Conservation (phyloP, 2,797 vertebrate species). For the Lagocephalus sceleratus region DNA sequence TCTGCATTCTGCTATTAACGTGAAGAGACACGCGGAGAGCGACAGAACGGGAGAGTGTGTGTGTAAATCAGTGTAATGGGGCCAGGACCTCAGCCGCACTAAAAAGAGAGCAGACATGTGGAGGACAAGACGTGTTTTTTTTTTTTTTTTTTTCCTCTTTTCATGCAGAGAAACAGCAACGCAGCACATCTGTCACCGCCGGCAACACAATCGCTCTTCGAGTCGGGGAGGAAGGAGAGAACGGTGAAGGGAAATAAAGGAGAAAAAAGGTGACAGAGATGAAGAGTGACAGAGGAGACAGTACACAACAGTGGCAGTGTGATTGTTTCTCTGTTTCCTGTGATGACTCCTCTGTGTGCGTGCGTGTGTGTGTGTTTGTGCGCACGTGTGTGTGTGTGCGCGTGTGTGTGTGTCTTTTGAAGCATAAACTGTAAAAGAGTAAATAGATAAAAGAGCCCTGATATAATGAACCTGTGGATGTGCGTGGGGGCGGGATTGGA, state of each 20-base stretch:
- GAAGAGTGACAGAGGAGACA: slow-evolving; percentile 26
- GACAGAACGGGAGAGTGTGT: slow-evolving; percentile 74
- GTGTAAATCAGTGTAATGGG: slow-evolving; percentile 99
- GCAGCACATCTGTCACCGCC: slow-evolving; percentile 95
- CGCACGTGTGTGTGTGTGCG: too few relatives aligned
- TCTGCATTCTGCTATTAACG: slow-evolving; percentile 76
- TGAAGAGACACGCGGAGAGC: slow-evolving; percentile 62
- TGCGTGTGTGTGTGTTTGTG: too few relatives aligned
- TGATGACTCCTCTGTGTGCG: not conserved
- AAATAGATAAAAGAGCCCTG: too few relatives aligned
- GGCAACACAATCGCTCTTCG: slow-evolving; percentile 82
- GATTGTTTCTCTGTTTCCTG: slow-evolving; percentile 3
- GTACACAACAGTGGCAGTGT: not conserved
- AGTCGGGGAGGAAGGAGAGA: slow-evolving; percentile 33
- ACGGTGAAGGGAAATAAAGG: slow-evolving; percentile 31
- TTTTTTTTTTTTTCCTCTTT: slow-evolving; percentile 63
- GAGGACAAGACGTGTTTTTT: slow-evolving; percentile 95
- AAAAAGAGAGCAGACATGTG: slow-evolving; percentile 92
- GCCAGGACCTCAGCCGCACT: slow-evolving; percentile 94
- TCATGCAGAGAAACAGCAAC: slow-evolving; percentile 87
- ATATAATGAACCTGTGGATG: too few relatives aligned
- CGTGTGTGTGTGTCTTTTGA: too few relatives aligned
- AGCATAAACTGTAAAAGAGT: too few relatives aligned
- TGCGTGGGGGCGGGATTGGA: too few relatives aligned
- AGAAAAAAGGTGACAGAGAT: slow-evolving; percentile 30